Conservation (phyloP, 2,113 vertebrate species). For the Megaceryle maxima region DNA sequence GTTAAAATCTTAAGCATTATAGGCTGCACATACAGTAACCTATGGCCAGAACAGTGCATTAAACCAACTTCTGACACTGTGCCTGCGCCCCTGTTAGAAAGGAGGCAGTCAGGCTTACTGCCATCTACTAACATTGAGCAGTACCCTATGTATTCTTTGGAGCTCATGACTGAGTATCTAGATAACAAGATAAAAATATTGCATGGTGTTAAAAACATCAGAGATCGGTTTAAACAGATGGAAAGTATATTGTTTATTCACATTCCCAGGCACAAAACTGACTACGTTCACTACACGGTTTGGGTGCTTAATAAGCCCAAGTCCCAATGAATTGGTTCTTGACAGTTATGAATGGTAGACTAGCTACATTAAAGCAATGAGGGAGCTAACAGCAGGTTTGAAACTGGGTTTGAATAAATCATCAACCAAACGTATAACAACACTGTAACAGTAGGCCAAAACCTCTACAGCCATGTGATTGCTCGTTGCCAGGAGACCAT, state of each 20-base stretch:
- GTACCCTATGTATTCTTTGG: neutral
- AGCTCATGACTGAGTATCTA: conserved; percentile 14
- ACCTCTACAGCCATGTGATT: conserved; percentile 71
- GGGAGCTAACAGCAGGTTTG: conserved; percentile 74
- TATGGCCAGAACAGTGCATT: neutral
- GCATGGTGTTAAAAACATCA: conserved; percentile 27
- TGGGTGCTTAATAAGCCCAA: conserved; percentile 77
- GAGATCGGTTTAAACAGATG: neutral
- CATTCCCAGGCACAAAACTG: conserved; percentile 17
- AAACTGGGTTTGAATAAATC: conserved; percentile 83
- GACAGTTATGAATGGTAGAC: conserved; percentile 86
- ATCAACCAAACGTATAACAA: conserved; percentile 69
- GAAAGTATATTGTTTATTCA: conserved; percentile 29
- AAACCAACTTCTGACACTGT: neutral
- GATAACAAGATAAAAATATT: conserved; percentile 58
- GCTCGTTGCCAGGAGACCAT: conserved; percentile 71
- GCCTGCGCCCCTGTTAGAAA: neutral
- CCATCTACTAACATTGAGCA: neutral
- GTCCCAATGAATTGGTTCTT: conserved; percentile 79
- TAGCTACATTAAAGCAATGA: conserved; percentile 79
- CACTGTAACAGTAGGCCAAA: conserved; percentile 69
- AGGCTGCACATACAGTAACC: neutral
- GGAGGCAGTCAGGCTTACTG: neutral
- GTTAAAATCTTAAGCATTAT: neutral
- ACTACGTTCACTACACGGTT: conserved; percentile 46